Percentiles rank a stretch among this genome's conserved stretches.
Conservation (phyloP, 2,888 invertebrate species). For the Epiblema foenella region DNA sequence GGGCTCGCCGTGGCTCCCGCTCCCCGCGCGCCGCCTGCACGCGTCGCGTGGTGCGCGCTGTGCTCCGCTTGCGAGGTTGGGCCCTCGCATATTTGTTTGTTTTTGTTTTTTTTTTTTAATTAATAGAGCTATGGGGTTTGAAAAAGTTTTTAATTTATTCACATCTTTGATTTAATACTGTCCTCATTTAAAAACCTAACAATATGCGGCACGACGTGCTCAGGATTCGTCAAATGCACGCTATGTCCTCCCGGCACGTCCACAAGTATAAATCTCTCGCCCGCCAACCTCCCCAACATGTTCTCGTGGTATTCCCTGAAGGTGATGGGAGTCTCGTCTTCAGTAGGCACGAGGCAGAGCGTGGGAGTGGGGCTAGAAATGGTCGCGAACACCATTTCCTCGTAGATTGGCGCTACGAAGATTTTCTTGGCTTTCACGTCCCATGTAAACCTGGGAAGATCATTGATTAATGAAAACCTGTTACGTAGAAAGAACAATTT, state of each 20-base stretch:
- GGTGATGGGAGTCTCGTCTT: conserved; percentile 45
- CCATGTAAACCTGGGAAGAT: conserved; percentile 61
- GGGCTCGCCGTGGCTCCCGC: too few species aligned
- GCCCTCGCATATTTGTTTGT: too few species aligned
- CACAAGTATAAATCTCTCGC: neutral
- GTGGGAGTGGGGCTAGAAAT: conserved; percentile 57
- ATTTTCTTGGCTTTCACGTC: conserved; percentile 64
- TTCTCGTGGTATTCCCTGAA: conserved; percentile 51
- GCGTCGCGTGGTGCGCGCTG: too few species aligned
- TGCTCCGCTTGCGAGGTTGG: too few species aligned
- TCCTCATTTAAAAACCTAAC: conserved; percentile 16
- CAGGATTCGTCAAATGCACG: conserved; percentile 9
- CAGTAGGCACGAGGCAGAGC: conserved; percentile 57
- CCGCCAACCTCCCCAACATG: conserved; percentile 53
- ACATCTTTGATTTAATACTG: conserved; percentile 2
- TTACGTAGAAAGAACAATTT: too few species aligned
- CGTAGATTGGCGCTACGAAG: conserved; percentile 50
- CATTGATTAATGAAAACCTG: neutral
- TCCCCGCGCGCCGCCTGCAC: too few species aligned
- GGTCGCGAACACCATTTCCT: conserved; percentile 56
- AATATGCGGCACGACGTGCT: neutral
- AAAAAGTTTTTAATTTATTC: conserved; percentile 33
- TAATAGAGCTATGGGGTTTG: too few species aligned
- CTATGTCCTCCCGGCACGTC: conserved; percentile 22
- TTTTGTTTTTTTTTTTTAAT: too few species aligned